Base-by-base conservation (phyloP, 1,140 invertebrate genomes). In the Teleopsis dalmanni region DNA sequence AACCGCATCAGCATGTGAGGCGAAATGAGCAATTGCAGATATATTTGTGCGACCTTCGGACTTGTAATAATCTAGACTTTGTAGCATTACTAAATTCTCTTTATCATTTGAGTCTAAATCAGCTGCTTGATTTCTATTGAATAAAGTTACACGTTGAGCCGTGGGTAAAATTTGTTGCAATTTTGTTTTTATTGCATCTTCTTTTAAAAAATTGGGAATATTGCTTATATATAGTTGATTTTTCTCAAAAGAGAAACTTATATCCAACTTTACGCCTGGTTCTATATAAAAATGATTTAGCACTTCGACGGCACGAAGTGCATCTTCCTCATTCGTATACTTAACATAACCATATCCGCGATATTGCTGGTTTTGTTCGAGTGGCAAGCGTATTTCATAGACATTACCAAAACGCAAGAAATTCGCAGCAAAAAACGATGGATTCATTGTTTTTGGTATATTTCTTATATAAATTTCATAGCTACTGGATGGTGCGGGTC, bases 381-480 rank as follows among this genome's bases (percentile, higher is more conserved):
- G 84, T 85, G 87, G 91, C 3, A 93, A 69, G 0, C 89, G 75
- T 34, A 90, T 71, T 58, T 87, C 81, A 65, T 88, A 90, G 40
- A 94, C 79, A 37, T 74, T 64, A 0, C 81, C 82, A 18, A 77
- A 60, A 13, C 38, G 52, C 1, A 71, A 61, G 53, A 93, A 88
- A 2, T 92, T 59, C 0, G 86, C 86, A n/a, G 91, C 80, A 7
- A 94, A 70, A 48, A 87, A 84, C 58, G 88, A 80, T 72, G 93
- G 90, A 60, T 78, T 87, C 43, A 84, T 72, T 58, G 87, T 79
- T 10, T 84, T 70, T 0, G 89, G 89, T 9, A 94, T 75, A 61
- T 85, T 88, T 0, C 87, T 88, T 21, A 93, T 76, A 68, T 92
- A 93, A n/a, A 93, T 75, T 76, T 94, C 90, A 62, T 80, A 83